A percentile compares a stretch with the other conserved stretches of the same genome.
These are phyloP conservation scores for Falco naumanni DNA, from an alignment of 2,797 vertebrate species.

Conservation along the genomic window DNA sequence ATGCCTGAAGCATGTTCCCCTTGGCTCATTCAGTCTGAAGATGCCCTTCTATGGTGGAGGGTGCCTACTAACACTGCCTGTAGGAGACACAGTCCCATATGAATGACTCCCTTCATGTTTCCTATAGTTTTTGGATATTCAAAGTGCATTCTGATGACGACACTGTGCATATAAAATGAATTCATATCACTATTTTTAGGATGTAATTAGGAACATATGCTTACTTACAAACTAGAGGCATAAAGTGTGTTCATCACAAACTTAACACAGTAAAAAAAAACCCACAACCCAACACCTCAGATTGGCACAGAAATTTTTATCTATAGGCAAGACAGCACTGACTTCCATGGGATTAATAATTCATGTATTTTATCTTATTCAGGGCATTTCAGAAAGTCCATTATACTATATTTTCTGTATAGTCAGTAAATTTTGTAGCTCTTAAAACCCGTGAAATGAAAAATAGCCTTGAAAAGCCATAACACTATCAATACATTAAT, in stretches of 20 bases:
- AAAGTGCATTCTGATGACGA: background rate
- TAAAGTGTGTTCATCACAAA: background rate
- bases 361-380: slow-evolving; percentile 74
- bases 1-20: rapidly evolving
- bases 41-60: background rate
- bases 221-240: background rate
- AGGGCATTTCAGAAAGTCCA: slow-evolving; percentile 70
- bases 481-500: slow-evolving; percentile 80
- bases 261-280: background rate
- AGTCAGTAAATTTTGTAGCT: slow-evolving; percentile 79
- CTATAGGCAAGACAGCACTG: slow-evolving; percentile 44
- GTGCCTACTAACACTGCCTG: background rate
- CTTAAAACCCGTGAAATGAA: slow-evolving; percentile 77
- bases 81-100: background rate
- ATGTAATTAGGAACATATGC: background rate
- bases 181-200: background rate
- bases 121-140: background rate
- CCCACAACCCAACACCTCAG: background rate
- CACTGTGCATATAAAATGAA: background rate
- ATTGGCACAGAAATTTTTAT: slow-evolving; percentile 36
- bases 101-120: background rate
- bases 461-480: slow-evolving; percentile 73
- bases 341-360: slow-evolving; percentile 76
- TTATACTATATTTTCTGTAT: slow-evolving; percentile 76
- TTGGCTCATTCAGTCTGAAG: background rate